These are phyloP conservation scores for Blastomussa wellsi DNA, from an alignment of 92 coral and sea anemone species.

Conservation along the genomic window DNA sequence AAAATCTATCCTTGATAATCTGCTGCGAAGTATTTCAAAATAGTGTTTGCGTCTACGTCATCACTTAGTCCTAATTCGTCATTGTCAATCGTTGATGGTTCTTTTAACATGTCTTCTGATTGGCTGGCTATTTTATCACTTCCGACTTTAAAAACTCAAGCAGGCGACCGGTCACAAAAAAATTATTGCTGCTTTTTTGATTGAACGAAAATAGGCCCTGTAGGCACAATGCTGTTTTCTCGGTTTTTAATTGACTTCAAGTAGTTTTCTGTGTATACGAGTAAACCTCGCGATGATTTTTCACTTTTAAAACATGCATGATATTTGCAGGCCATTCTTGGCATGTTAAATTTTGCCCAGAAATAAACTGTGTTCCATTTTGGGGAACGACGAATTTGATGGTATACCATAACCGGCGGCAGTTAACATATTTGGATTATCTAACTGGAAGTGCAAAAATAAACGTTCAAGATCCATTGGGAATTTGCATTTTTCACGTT, in stretches of 20 bases:
- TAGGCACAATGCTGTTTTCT: background rate
- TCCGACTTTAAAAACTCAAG: background rate
- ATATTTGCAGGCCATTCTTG: background rate
- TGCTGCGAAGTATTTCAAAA: background rate
- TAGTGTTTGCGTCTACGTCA: background rate
- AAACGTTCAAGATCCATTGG: background rate
- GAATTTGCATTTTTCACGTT: background rate
- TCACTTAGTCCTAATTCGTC: background rate
- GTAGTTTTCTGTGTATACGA: background rate
- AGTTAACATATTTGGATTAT: background rate
- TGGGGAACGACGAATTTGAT: background rate
- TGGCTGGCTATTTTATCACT: background rate
- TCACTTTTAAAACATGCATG: background rate
- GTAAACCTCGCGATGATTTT: background rate
- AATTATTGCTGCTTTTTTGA: background rate
- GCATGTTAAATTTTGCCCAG: background rate
- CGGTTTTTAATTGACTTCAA: background rate
- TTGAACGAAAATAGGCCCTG: conserved; percentile 1
- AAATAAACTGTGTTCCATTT: background rate
- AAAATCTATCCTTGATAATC: background rate
- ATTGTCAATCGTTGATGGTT: background rate
- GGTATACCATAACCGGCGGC: background rate
- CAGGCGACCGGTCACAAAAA: background rate
- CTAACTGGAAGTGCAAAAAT: background rate
- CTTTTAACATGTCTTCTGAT: background rate